These are phyloP conservation scores for Ptychobarbus kaznakovi DNA, from an alignment of 2,797 vertebrate species.

Conservation along the genomic window DNA sequence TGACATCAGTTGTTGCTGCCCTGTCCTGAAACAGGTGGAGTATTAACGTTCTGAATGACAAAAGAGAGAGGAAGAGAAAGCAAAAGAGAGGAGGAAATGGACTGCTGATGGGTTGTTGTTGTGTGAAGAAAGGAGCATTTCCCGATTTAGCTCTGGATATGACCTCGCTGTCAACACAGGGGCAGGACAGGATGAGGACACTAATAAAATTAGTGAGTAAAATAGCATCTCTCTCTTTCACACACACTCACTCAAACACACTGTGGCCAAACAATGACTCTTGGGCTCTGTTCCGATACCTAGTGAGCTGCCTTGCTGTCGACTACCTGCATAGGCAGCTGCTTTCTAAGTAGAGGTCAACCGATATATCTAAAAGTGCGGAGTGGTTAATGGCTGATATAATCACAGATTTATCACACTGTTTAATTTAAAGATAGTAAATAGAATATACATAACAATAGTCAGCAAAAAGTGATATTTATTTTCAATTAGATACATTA, in stretches of 20 bases:
- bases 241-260: conserved; percentile 14
- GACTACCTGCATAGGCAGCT: background rate
- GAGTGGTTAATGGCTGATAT: background rate
- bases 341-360: background rate
- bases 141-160: conserved; percentile 57
- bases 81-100: conserved; percentile 60
- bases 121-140: conserved; percentile 50
- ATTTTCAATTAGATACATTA: background rate
- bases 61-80: conserved; percentile 4
- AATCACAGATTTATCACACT: background rate
- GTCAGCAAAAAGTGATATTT: background rate
- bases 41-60: conserved; percentile 24
- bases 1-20: background rate
- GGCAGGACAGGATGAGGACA: conserved; percentile 27
- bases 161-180: conserved; percentile 38
- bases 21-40: conserved; percentile 3
- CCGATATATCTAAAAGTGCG: background rate
- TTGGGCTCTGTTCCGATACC: conserved; percentile 1
- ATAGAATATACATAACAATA: background rate
- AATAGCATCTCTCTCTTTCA: conserved; percentile 14
- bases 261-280: conserved; percentile 14
- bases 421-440: background rate
- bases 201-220: conserved; percentile 23
- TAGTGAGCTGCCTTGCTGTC: background rate
- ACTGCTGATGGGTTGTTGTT: conserved; percentile 63